phyloP scores from a whole-genome alignment of 2,113 vertebrate species.

The Heterotilapia buettikoferi region DNA sequence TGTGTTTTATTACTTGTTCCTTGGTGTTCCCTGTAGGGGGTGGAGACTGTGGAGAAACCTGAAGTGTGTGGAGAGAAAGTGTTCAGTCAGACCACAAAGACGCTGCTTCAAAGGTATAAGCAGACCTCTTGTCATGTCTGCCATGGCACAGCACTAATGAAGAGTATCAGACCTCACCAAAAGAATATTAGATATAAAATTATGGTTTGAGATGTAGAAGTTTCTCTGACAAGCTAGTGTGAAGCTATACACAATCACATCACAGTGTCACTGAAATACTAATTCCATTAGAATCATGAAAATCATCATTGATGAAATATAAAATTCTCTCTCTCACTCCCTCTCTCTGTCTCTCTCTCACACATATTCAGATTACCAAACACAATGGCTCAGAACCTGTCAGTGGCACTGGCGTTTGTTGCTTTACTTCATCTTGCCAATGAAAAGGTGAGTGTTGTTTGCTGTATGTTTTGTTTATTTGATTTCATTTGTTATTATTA shows the following conservation, averaged over 20 bases:
- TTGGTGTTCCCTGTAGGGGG: constrained; percentile 41
- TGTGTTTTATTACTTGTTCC: background rate
- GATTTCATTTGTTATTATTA: background rate
- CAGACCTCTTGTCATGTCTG: background rate
- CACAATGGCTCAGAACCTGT: constrained; percentile 84
- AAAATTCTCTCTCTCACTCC: background rate
- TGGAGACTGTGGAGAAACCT: constrained; percentile 11
- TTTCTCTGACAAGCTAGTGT: background rate
- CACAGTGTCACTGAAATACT: background rate
- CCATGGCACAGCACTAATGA: background rate
- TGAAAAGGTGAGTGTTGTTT: constrained; percentile 81
- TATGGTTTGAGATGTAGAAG: background rate
- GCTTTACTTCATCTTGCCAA: constrained; percentile 90
- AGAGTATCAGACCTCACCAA: background rate
- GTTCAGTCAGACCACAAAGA: constrained; percentile 72
- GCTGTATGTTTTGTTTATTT: background rate
- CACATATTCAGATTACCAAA: constrained; percentile 75
- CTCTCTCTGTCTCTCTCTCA: background rate
- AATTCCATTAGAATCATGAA: background rate
- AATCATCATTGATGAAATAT: background rate
- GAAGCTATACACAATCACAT: background rate
- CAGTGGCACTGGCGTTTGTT: constrained; percentile 83
- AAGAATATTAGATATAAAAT: background rate
- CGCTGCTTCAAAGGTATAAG: constrained; percentile 69
- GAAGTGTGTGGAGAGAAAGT: constrained; percentile 70